These are phyloP conservation scores for Calephelis virginiensis DNA, from an alignment of 1,140 invertebrate genomes.

Conservation along the genomic window DNA sequence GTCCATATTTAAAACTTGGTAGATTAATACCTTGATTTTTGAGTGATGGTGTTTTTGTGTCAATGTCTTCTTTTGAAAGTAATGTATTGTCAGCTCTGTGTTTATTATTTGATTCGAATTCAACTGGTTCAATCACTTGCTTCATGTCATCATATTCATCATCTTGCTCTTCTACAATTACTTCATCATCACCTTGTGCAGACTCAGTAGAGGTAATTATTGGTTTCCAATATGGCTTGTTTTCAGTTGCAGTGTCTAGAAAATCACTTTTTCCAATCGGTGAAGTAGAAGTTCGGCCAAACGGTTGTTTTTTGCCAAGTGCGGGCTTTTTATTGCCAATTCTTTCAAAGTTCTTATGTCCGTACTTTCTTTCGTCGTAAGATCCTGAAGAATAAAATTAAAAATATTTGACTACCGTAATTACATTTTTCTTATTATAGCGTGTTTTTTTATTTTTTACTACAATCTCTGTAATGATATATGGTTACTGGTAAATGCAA, in stretches of 20 bases:
- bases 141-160: conserved; percentile 2
- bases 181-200: no score
- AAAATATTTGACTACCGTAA: no score
- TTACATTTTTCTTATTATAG: no score
- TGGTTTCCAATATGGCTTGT: background rate
- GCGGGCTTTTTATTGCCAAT: background rate
- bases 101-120: background rate
- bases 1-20: background rate
- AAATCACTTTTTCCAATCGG: background rate
- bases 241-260: background rate
- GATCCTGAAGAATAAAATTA: conserved; percentile 41
- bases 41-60: background rate
- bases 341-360: conserved; percentile 29
- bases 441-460: no score
- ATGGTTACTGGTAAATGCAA: no score
- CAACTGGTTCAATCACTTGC: background rate
- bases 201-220: background rate
- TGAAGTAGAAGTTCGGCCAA: background rate
- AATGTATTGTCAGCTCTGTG: background rate
- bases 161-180: background rate
- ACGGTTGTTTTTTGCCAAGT: background rate
- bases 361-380: conserved; percentile 61
- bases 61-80: background rate
- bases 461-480: no score
- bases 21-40: background rate